These are phyloP conservation scores for Myiozetetes cayanensis DNA, from an alignment of 2,113 vertebrate genomes.

Conservation along the genomic window DNA sequence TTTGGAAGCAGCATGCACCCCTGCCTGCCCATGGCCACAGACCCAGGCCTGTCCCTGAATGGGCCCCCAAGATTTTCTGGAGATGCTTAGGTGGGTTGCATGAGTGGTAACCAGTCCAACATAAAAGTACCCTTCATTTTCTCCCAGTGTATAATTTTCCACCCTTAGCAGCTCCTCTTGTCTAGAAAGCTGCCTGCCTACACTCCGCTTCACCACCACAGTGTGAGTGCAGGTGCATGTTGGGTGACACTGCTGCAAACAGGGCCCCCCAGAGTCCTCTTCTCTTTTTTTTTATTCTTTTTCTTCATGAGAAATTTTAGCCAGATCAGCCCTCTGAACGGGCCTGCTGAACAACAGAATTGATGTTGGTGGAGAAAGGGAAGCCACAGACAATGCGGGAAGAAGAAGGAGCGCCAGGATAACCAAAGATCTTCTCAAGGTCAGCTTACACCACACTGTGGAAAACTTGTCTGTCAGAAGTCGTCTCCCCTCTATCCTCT, in stretches of 20 bases:
- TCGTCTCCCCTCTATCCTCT: neutral
- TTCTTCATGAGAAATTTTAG: neutral
- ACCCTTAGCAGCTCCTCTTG: neutral
- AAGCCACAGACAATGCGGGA: fast-evolving
- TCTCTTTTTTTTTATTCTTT: too few relatives aligned
- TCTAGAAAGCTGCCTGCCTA: neutral
- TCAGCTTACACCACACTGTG: neutral
- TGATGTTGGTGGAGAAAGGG: neutral
- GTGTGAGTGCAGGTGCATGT: neutral
- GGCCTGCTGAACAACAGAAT: neutral
- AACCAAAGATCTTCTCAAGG: neutral
- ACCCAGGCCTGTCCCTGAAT: neutral
- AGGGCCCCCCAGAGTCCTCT: neutral
- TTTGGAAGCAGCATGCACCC: neutral
- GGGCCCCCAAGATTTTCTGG: neutral
- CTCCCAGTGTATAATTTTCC: neutral
- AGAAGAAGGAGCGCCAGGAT: neutral
- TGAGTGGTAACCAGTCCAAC: neutral
- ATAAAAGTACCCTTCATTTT: neutral
- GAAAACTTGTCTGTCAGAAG: neutral
- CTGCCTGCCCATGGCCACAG: neutral
- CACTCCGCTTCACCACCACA: neutral
- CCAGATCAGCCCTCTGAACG: neutral
- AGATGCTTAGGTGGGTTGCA: neutral
- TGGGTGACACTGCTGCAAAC: neutral